Evolutionary conservation across 2,888 invertebrate genomes (phyloP), one percentile per base, ranked within the genome.

Genomic region (Selenia dentaria): DNA sequence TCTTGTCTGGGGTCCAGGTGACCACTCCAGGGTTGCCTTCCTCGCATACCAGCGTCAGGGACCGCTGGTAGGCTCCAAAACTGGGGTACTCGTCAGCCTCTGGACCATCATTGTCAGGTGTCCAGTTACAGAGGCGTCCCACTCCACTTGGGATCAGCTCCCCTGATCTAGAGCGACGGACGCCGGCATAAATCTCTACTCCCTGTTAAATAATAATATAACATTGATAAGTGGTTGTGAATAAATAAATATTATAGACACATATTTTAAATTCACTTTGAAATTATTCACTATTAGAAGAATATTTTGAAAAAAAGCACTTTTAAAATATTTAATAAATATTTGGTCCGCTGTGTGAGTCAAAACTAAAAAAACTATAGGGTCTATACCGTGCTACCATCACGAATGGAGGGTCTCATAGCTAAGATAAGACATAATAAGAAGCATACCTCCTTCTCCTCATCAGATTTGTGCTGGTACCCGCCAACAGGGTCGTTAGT

Each of bases 401-500:
- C n/a, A n/a, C n/a, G n/a, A n/a, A n/a, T n/a, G n/a, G n/a, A n/a
- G n/a, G n/a, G n/a, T n/a, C n/a, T n/a, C n/a, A n/a, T n/a, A n/a
- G n/a, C n/a, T n/a, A n/a, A n/a, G n/a, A n/a, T n/a, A n/a, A n/a
- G n/a, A n/a, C n/a, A n/a, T n/a, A n/a, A n/a, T n/a, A n/a, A n/a
- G n/a, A n/a, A 8, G 3, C 9, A 72, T 75, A 97, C 97, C 92
- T 94, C 91, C 79, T 93, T 95, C 79, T 98, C 97, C 60, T 95
- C 94, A 0, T 94, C 92, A 0, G 93, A 94, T 82, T 97, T 97
- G 78, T 97, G 94, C 64, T 94, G 94, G 77, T 95, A 98, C 1
- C 98, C 98, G 22, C 98, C 98, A n/a, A 97, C 92, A 0, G 96
- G 93, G 81, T 98, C 97, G 72, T 97, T 96, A 22, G 97, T 97